Conservation (phyloP, 2,888 invertebrate species). For the Cantharis nigra region DNA sequence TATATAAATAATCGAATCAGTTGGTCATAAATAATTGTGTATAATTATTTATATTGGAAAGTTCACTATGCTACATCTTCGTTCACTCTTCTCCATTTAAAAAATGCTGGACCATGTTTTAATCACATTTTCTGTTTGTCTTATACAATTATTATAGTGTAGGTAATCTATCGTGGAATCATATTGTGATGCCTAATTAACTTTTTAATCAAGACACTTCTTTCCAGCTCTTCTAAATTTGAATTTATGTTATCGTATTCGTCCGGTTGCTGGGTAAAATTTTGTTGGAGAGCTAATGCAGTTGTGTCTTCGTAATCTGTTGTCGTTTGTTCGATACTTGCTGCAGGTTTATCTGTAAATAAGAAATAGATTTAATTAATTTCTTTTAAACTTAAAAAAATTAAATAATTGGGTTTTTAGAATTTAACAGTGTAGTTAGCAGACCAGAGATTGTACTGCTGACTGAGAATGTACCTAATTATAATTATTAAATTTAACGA, state of each 20-base stretch:
- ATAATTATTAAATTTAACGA: too few relatives aligned
- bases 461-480: too few relatives aligned
- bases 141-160: neutral
- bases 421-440: too few relatives aligned
- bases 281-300: slow-evolving; percentile 6
- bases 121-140: neutral
- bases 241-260: slow-evolving; percentile 7
- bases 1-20: neutral
- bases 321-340: neutral
- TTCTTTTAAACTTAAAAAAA: too few relatives aligned
- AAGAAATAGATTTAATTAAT: neutral
- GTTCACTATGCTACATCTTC: neutral
- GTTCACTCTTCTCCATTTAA: neutral
- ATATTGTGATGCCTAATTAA: slow-evolving; percentile 14
- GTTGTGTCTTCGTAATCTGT: slow-evolving; percentile 12
- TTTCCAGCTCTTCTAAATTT: slow-evolving; percentile 7
- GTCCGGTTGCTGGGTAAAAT: slow-evolving; percentile 12
- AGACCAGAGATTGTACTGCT: too few relatives aligned
- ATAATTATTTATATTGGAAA: neutral
- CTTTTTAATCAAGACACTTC: slow-evolving; percentile 16
- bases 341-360: slow-evolving; percentile 10
- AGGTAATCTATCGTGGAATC: slow-evolving; percentile 1
- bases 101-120: neutral
- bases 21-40: neutral
- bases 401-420: too few relatives aligned